Base-by-base conservation (phyloP, 2,888 invertebrate genomes). In the Arrhopalites spinosus region DNA sequence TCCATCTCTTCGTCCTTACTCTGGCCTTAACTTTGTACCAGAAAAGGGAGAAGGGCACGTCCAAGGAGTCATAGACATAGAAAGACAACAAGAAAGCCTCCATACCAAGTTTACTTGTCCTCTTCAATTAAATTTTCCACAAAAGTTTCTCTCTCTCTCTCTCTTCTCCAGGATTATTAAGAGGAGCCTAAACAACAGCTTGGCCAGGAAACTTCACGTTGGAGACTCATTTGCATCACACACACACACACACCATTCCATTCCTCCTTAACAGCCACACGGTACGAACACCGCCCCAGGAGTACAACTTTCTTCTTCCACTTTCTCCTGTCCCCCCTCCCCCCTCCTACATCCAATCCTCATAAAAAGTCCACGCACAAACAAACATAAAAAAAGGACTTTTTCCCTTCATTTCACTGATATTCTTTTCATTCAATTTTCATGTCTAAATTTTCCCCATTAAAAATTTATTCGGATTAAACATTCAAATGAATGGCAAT, bases 51-150 rank as follows among this genome's bases (percentile, higher is more conserved):
- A n/a, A n/a, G 50, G 2, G 13, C 30, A 29, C 63, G 17, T 61
- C 20, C 61, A 23, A 25, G 13, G 7, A 36, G 17, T 23, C 20
- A 66, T 8, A 66, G 66, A 66, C 15, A 43, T 36, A 66, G 43
- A 66, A 3, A 29, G 15, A 43, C 43, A 66, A 20, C 36, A 30
- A 66, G 66, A 43, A 23, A 66, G 66, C 30, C 27, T 66, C 11
- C 30, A 30, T 66, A 30, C 50, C 30, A 30, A 29, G 53, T 69
- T 8, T 27, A 69, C 47, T 69, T 68, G 67, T 68, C 67, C 36
- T 68, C 47, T 68, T 69, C 69, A 69, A 69, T 69, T 69, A 69
- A 69, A 69, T 50, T 69, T 69, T 69, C 69, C 53, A 50, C 69
- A 30, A 69, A 69, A 69, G 69, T 69, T 69, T 69, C 30, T 20